Percentiles rank a stretch among this genome's conserved stretches.
These are phyloP conservation scores for Anas bernieri DNA, from an alignment of 2,797 vertebrate genomes.

Conservation along the genomic window DNA sequence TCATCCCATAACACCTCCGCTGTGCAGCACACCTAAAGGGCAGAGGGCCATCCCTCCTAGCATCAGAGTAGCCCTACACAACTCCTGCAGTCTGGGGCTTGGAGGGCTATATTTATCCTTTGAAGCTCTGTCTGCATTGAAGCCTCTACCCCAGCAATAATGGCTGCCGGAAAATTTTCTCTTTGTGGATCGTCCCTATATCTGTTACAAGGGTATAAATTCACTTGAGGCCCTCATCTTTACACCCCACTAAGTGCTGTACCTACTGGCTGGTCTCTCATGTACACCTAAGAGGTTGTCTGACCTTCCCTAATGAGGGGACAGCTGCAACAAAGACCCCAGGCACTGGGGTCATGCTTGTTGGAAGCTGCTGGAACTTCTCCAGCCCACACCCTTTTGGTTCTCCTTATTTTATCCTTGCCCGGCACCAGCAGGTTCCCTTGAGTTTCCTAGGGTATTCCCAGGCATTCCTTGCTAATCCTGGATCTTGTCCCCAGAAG, in stretches of 20 bases:
- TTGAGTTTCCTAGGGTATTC: background rate
- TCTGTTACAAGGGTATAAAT: background rate
- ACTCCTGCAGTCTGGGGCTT: background rate
- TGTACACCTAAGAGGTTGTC: background rate
- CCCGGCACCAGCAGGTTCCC: background rate
- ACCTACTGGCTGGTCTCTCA: accelerated
- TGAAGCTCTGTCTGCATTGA: background rate
- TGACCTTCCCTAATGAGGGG: background rate
- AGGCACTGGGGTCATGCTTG: accelerated
- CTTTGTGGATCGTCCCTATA: accelerated
- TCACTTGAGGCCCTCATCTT: accelerated
- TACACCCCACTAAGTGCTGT: accelerated
- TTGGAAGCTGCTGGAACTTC: background rate
- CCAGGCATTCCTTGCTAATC: background rate
- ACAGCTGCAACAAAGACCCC: background rate
- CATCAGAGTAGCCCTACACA: background rate
- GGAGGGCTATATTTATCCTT: background rate
- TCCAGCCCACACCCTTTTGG: background rate
- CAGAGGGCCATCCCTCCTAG: background rate
- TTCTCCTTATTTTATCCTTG: background rate
- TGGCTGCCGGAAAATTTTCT: background rate
- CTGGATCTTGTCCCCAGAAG: background rate
- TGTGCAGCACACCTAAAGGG: background rate
- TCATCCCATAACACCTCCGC: background rate
- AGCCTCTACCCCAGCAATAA: accelerated